Conservation (phyloP, 2,888 invertebrate genomes). For the Onthophagus sagittarius region DNA sequence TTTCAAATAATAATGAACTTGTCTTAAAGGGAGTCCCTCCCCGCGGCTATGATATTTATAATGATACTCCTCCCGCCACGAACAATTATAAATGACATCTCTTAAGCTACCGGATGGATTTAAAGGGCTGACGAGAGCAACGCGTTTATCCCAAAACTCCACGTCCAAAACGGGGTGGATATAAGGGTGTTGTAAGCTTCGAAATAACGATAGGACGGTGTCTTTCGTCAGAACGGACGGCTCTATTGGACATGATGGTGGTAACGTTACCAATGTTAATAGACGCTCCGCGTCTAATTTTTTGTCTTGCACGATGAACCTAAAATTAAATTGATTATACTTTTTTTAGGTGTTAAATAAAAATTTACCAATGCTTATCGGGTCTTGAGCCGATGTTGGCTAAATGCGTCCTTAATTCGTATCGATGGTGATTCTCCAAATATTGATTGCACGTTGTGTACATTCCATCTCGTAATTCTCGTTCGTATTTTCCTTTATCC, state of each 20-base stretch:
- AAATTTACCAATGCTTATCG: slow-evolving; percentile 74
- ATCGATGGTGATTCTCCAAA: slow-evolving; percentile 63
- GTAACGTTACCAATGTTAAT: slow-evolving; percentile 66
- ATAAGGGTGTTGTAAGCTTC: slow-evolving; percentile 87
- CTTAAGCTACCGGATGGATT: slow-evolving; percentile 83
- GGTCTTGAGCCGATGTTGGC: slow-evolving; percentile 79
- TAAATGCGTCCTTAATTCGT: slow-evolving; percentile 74
- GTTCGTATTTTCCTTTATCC: slow-evolving; percentile 54
- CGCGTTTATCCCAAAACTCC: slow-evolving; percentile 67
- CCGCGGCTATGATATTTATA: slow-evolving; percentile 39
- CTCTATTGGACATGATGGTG: slow-evolving; percentile 63
- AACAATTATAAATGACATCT: slow-evolving; percentile 73
- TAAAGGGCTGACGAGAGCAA: slow-evolving; percentile 76
- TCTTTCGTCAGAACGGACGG: slow-evolving; percentile 59
- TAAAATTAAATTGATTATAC: slow-evolving; percentile 20
- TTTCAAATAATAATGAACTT: slow-evolving; percentile 29
- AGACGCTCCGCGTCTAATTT: slow-evolving; percentile 74
- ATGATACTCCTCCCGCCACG: slow-evolving; percentile 56
- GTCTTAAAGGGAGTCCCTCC: slow-evolving; percentile 41
- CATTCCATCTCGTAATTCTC: slow-evolving; percentile 62
- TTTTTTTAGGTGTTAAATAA: too few relatives aligned
- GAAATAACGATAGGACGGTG: slow-evolving; percentile 74
- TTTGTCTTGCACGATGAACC: slow-evolving; percentile 79
- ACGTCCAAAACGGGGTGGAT: slow-evolving; percentile 86
- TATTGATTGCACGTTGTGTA: slow-evolving; percentile 64